Evolutionary conservation across 2,113 vertebrate species (phyloP), one percentile per base, ranked within the genome.

Genomic region (Oreochromis tanganicae): DNA sequence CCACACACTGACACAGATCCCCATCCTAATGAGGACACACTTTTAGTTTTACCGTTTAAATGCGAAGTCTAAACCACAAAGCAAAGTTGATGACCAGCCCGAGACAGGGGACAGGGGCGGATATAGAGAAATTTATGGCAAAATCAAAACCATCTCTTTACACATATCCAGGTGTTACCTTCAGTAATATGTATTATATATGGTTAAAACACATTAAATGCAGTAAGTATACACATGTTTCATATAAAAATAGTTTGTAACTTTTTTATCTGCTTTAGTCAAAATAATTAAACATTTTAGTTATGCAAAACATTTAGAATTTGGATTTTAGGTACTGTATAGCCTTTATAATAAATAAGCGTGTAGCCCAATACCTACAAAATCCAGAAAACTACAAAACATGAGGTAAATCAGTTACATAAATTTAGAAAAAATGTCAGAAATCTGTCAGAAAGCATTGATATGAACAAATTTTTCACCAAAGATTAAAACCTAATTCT

Each of bases 81-180:
- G 7, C 12, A 71, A 0, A 21, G 7, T 1, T 24, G 11, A 41
- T 24, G 24, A 71, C 4, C n/a, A 0, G 32, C 36, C n/a, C 9
- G 1, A 59, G 3, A 59, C 56, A 59, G 7, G 7, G 32, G 32
- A 32, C 32, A 32, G 21, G 55, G 2, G 55, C 4, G 1, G 12
- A 27, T 57, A 57, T 57, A 57, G 24, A 57, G 57, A 59, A 59
- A 59, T 3, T 34, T 34, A 16, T 34, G 57, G 29, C 16, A 19
- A 34, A 19, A 34, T 63, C 59, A 34, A 63, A 63, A 63, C 29
- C 5, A 34, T 19, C 9, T 63, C 59, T 63, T 34, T 63, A 1
- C 3, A 63, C 59, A 34, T 36, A 11, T 63, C 0, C 3, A 63
- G 59, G 59, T 63, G 16, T 63, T 63, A 11, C 16, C 59, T 1